Evolutionary conservation across 2,113 vertebrate species (phyloP), one percentile per base, ranked within the genome.

Genomic region (Rafetus swinhoei): DNA sequence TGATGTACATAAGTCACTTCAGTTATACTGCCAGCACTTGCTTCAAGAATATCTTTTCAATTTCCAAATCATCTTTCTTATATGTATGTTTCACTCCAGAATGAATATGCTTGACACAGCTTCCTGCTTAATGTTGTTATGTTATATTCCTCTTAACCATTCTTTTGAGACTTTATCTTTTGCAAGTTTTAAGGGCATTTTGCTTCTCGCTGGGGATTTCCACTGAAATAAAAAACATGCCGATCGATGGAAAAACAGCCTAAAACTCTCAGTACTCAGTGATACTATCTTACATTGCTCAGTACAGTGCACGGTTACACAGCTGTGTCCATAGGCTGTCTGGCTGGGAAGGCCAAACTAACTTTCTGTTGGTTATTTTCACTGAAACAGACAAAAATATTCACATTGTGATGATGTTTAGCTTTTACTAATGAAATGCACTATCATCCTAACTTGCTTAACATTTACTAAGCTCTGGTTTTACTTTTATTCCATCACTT

Each of bases 171-270:
- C 25, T 54, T 93, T 86, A 85, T 9, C 13, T 22, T 45, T 56
- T 72, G 50, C 65, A 83, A 84, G 39, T 83, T 83, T 95, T 84
- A 90, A 93, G 72, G 69, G 2, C 3, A 5, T 54, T 93, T 95
- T 93, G 79, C 91, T 16, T 39, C 25, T 32, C 74, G 32, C 55
- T 6, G n/a, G n/a, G 35, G 3, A 7, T 87, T 94, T 89, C 76
- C 83, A 60, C 27, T 29, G 56, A 80, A 88, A 9, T 65, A 45
- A 76, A 57, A 92, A 22, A 4, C 50, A 60, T 15, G 88, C 39
- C 29, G 27, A 74, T 7, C 82, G 80, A 81, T 90, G 15, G 60
- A 65, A 76, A 10, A 54, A 81, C 15, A 1, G 16, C 62, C 86
- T 83, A 22, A 79, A 93, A 54, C 16, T 91, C 32, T 59, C 45